Evolutionary conservation across 2,113 vertebrate genomes (phyloP).

Genomic region (Megaceryle torquata): DNA sequence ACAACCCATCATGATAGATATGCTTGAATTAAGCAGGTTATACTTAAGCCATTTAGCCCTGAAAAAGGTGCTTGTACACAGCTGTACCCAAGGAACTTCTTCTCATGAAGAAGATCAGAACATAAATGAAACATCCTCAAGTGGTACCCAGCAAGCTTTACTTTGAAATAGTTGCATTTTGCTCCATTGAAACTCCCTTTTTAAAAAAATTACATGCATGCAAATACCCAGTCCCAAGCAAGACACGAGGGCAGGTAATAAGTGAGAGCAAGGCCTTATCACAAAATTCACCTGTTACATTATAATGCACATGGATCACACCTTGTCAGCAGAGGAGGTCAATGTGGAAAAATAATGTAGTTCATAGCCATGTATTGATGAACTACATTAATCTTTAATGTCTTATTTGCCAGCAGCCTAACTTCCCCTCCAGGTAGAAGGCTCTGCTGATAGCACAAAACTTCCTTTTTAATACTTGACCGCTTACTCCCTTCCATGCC

Average conservation of each 20-base stretch:
- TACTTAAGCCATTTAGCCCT: neutral
- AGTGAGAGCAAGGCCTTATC: neutral
- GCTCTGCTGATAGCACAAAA: neutral
- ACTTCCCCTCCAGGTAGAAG: neutral
- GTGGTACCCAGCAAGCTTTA: neutral
- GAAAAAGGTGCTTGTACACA: neutral
- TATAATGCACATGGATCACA: neutral
- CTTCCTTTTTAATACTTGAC: neutral
- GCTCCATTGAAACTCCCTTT: neutral
- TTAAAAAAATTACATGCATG: neutral
- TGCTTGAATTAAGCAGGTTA: neutral
- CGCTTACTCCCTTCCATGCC: accelerated
- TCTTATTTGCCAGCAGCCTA: neutral
- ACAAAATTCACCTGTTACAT: neutral
- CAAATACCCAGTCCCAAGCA: neutral
- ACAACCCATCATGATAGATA: neutral
- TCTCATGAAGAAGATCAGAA: neutral
- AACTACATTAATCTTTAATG: neutral
- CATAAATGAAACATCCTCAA: neutral
- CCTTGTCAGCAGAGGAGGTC: neutral
- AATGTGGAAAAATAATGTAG: neutral
- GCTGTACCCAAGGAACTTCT: neutral
- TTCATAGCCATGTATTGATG: neutral
- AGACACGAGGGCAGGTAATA: neutral
- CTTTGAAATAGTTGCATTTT: neutral